Base-by-base conservation (phyloP, 2,888 invertebrate species). In the Busseola fusca region DNA sequence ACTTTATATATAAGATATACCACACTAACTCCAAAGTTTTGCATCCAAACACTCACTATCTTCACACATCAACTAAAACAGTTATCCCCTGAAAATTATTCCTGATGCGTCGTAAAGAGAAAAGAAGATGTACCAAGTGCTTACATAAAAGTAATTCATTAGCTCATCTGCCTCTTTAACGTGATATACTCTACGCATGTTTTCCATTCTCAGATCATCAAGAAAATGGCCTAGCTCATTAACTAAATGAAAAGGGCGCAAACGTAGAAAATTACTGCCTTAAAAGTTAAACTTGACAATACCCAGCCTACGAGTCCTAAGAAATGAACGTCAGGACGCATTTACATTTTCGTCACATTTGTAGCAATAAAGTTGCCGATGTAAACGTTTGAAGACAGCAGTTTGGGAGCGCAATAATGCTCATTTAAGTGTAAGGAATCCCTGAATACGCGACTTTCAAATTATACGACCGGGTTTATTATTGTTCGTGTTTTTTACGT, bases 281-380 rank as follows among this genome's bases (percentile, higher is more conserved):
- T 67, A 70, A 80, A 80, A 73, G 86, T 85, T 87, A 87, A 83
- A 88, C 83, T 88, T 81, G 83, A 85, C 86, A 88, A 87, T 88
- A 87, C 84, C 88, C 87, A 76, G 82, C 79, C 69, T 80, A 87
- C 88, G 87, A 82, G 86, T 87, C 84, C 86, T 87, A 87, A 76
- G 81, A 86, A 87, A 87, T 84, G 84, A 84, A 84, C 78, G 85
- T 86, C 87, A 89, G 87, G 85, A 74, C 80, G 82, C 87, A 90
- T 91, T 92, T 90, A 91, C 91, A 92, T 93, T 91, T 92, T 89
- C 88, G 91, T 90, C 91, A 91, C 91, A 93, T 93, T 92, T 90
- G 90, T 89, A 89, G 89, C 89, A 87, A 91, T 93, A 93, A 92
- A 93, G 87, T 86, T 89, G 88, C 84, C 87, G 84, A 89, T 91